A percentile compares a stretch with the other conserved stretches of the same genome.
Conservation (phyloP, 1,140 invertebrate species). For the Lepidurus apus region DNA sequence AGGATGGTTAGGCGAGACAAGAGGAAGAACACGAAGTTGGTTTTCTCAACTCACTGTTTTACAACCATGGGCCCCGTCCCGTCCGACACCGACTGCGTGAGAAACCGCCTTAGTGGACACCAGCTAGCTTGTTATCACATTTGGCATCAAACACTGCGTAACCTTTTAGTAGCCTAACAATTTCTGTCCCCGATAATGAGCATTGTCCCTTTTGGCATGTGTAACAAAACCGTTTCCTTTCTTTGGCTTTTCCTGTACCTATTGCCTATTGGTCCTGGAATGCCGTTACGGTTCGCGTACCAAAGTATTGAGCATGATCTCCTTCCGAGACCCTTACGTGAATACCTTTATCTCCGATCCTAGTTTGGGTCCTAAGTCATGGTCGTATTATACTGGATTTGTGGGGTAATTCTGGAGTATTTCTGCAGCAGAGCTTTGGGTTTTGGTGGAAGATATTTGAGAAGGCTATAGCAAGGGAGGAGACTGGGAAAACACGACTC, state of each 20-base stretch:
- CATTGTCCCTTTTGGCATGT: not conserved
- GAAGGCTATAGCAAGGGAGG: not conserved
- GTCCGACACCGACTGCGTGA: conserved; percentile 20
- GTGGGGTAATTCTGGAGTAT: no score
- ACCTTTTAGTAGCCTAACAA: conserved; percentile 15
- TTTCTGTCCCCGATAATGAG: not conserved
- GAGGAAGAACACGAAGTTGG: conserved; percentile 18
- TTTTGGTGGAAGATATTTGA: not conserved
- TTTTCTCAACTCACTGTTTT: conserved; percentile 22
- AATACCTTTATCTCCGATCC: no score
- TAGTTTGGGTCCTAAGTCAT: no score
- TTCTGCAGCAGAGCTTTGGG: no score
- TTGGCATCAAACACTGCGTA: conserved; percentile 14
- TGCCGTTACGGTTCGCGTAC: not conserved
- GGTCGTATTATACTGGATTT: no score
- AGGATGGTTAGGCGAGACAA: conserved; percentile 14
- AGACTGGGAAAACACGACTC: not conserved
- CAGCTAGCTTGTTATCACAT: conserved; percentile 1
- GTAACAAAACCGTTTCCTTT: no score
- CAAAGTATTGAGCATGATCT: no score
- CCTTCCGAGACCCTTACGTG: no score
- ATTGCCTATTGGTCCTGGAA: not conserved
- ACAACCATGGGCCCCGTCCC: conserved; percentile 11
- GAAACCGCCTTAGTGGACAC: conserved; percentile 16
- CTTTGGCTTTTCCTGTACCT: no score